These are phyloP conservation scores for Porites lutea DNA, from an alignment of 64 coral and sea anemone genomes.

Conservation along the genomic window DNA sequence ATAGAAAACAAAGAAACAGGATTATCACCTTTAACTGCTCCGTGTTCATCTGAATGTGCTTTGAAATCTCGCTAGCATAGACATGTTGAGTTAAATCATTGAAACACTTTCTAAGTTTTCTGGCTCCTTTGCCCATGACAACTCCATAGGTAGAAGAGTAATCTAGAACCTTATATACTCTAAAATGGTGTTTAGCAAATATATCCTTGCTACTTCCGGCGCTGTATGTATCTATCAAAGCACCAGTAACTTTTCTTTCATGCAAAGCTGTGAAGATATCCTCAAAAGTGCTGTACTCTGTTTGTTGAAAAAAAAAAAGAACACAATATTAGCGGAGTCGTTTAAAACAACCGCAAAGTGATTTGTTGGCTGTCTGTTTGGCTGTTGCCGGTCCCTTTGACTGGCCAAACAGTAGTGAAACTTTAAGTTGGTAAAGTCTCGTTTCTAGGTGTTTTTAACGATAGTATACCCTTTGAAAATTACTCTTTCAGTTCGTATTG, in stretches of 20 bases:
- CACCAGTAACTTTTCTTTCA: slow-evolving; percentile 53
- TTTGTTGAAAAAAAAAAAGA: too few relatives aligned
- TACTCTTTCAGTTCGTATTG: too few relatives aligned
- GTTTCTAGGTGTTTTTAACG: too few relatives aligned
- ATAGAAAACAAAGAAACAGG: too few relatives aligned
- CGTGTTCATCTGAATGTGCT: slow-evolving; percentile 14
- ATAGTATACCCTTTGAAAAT: too few relatives aligned
- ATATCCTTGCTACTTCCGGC: slow-evolving; percentile 64
- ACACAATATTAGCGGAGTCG: too few relatives aligned
- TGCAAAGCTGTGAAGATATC: slow-evolving; percentile 59
- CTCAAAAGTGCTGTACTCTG: slow-evolving; percentile 53
- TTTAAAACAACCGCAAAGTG: too few relatives aligned
- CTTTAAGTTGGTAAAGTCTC: too few relatives aligned
- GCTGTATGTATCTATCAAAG: slow-evolving; percentile 62
- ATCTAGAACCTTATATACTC: slow-evolving; percentile 65
- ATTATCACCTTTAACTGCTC: slow-evolving; percentile 50
- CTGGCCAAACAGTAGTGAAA: too few relatives aligned
- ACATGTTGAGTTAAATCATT: slow-evolving; percentile 18
- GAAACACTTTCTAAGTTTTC: slow-evolving; percentile 57
- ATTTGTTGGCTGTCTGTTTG: too few relatives aligned
- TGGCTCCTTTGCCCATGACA: slow-evolving; percentile 61
- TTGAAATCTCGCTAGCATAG: slow-evolving; percentile 31
- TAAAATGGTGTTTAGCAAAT: slow-evolving; percentile 37
- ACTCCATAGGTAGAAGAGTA: slow-evolving; percentile 63
- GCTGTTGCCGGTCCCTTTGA: too few relatives aligned